These are phyloP conservation scores for Drosophila sproati DNA, from an alignment of 1,140 invertebrate genomes.

Conservation along the genomic window DNA sequence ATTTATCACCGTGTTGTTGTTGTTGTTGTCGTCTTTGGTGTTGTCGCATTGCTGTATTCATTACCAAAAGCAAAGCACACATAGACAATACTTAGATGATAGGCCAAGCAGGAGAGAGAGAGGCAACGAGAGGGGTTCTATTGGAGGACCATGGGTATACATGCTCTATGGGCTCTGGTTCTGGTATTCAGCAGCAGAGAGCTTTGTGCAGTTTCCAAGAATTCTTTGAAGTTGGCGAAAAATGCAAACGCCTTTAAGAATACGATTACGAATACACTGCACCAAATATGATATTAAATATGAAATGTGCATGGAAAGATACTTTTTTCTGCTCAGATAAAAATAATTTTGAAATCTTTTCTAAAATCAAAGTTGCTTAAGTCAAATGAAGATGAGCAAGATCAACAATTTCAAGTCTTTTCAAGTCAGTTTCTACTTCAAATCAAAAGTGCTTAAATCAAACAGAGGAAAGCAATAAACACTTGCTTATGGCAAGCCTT, in stretches of 20 bases:
- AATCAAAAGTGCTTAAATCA: too few relatives aligned
- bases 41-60: constrained; percentile 72
- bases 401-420: too few relatives aligned
- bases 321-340: not conserved
- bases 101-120: not conserved
- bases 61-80: constrained; percentile 77
- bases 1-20: constrained; percentile 64
- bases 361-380: too few relatives aligned
- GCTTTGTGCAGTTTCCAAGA: constrained; percentile 55
- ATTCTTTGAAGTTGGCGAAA: constrained; percentile 78
- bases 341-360: too few relatives aligned
- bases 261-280: constrained; percentile 26
- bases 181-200: constrained; percentile 8
- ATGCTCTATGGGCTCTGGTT: constrained; percentile 5
- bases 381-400: too few relatives aligned
- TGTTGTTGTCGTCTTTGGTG: constrained; percentile 18
- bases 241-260: constrained; percentile 49
- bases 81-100: constrained; percentile 53
- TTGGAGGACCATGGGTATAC: too few relatives aligned
- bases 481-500: too few relatives aligned
- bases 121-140: too few relatives aligned
- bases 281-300: not conserved
- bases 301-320: too few relatives aligned
- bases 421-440: too few relatives aligned
- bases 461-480: too few relatives aligned